Base-by-base conservation (phyloP, 2,888 invertebrate genomes). In the Brenthis hecate region DNA sequence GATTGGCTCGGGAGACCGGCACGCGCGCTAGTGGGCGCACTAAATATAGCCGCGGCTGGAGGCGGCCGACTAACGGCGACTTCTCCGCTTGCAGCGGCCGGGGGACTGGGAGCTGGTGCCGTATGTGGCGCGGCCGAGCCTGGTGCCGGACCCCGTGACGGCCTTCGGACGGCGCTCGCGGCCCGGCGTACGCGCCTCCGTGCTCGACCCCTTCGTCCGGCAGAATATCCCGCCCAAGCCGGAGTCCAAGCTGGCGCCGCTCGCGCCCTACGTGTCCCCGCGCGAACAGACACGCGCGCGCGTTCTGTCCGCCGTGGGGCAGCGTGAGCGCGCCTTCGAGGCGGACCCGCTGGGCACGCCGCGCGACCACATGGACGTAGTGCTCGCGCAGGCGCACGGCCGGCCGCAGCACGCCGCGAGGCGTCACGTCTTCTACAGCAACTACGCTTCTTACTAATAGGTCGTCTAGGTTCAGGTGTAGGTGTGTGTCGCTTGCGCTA, bases 91-190 rank as follows among this genome's bases (percentile, higher is more conserved):
- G 92, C 95, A 96, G 96, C 95, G 94, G 92, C 94, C 94, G 87
- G 95, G 97, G 83, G 96, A 97, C 82, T 97, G 97, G 97, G 96
- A 97, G 92, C 96, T 96, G 94, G 96, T 96, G 89, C 97, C 97
- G 81, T 96, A 94, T 91, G 97, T 97, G 82, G 96, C 97, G 78
- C 94, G 97, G 78, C 97, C 97, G 81, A 96, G 97, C 83, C 94
- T 97, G 88, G 95, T 97, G 78, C 95, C 96, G 77, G 96, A 96
- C 85, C 97, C 97, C 75, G 95, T 97, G 86, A 97, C 97, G 76
- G 97, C 97, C 75, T 97, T 95, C 94, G 97, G 97, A 63, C 94
- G 95, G 73, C 94, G 95, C 79, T 82, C 92, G 76, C 86, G 93
- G 75, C 92, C 93, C 77, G 93, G 93, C 75, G 85, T 85, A 77